Evolutionary conservation across 1,140 invertebrate genomes (phyloP), one percentile per base, ranked within the genome.

Genomic region (Oreohelix idahoensis): DNA sequence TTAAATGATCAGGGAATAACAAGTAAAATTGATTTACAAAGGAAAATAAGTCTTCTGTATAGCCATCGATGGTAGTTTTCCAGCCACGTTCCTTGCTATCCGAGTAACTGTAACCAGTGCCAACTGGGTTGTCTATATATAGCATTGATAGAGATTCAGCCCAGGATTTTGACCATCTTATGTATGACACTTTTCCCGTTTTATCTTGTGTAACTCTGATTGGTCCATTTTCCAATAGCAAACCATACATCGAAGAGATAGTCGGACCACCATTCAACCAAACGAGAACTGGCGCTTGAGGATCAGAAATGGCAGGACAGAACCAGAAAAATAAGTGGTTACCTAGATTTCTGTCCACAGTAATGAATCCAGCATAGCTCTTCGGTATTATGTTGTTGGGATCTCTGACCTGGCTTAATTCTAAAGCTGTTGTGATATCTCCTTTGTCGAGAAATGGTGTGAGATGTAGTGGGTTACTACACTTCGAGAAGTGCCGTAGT

Each of bases 241-340:
- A 74, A 1, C 63, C 69, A 26, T 53, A 51, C 39, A 84, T 84
- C 36, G 86, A 84, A 83, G 42, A 74, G 11, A 94, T 94, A 0
- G 96, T 96, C 0, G 96, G 96, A 17, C 96, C 93, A 70, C 96
- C 96, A 93, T 97, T 96, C 0, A 97, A 93, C 96, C 96, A 97
- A 15, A 97, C 90, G 17, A 97, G 93, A 83, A 97, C 94, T 0
- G 96, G 96, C 26, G 89, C 86, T 26, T 35, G 23, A 2, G 49
- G 26, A 4, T 10, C 11, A n/a, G 97, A 86, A 96, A 97, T 96
- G 96, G 96, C 95, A 0, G 96, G 96, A 90, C 97, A 97, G 86
- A 96, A 97, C 96, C 96, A 97, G 90, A 97, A 97, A 92, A 96
- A 97, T 81, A 97, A 93, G 88, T 97, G 96, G 0, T 96, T 96